These are phyloP conservation scores for Betta splendens DNA, from an alignment of 2,797 vertebrate genomes.

Conservation along the genomic window DNA sequence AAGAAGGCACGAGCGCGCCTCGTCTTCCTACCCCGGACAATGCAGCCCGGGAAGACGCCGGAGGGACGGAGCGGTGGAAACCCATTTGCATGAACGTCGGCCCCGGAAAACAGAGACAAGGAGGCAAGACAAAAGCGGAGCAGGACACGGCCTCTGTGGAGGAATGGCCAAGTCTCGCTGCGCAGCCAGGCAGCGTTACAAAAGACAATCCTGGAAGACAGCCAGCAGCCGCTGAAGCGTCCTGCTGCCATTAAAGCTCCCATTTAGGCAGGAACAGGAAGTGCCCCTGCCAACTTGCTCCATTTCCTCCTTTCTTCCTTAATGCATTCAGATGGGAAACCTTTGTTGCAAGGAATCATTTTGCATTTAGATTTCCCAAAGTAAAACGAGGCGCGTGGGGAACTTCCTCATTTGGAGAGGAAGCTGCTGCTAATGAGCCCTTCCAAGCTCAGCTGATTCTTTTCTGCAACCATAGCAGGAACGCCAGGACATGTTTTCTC, in stretches of 20 bases:
- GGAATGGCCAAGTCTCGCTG: constrained; percentile 23
- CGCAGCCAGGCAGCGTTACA: constrained; percentile 29
- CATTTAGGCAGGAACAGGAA: constrained; percentile 42
- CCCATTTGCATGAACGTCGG: constrained; percentile 60
- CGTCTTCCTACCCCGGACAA: constrained; percentile 58
- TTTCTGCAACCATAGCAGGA: constrained; percentile 46
- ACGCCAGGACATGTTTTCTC: constrained; percentile 51
- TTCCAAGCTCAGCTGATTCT: constrained; percentile 52
- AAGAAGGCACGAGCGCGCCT: constrained; percentile 43
- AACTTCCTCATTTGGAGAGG: constrained; percentile 27
- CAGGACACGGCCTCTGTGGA: constrained; percentile 29
- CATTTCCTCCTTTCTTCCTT: constrained; percentile 26
- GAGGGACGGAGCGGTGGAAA: constrained; percentile 34
- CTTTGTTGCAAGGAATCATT: constrained; percentile 66
- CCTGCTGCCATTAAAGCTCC: constrained; percentile 51
- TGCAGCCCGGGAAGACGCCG: constrained; percentile 41
- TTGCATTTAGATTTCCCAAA: constrained; percentile 70
- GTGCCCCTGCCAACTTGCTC: constrained; percentile 47
- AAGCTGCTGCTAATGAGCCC: constrained; percentile 51
- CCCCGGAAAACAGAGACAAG: constrained; percentile 38
- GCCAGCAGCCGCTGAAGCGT: constrained; percentile 47
- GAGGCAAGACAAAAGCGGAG: constrained; percentile 35
- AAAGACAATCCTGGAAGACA: constrained; percentile 53
- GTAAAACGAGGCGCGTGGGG: constrained; percentile 32
- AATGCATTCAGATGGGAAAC: constrained; percentile 54